Evolutionary conservation across 2,888 invertebrate species (phyloP), one percentile per base, ranked within the genome.

Genomic region (Conops quadrifasciatus): DNA sequence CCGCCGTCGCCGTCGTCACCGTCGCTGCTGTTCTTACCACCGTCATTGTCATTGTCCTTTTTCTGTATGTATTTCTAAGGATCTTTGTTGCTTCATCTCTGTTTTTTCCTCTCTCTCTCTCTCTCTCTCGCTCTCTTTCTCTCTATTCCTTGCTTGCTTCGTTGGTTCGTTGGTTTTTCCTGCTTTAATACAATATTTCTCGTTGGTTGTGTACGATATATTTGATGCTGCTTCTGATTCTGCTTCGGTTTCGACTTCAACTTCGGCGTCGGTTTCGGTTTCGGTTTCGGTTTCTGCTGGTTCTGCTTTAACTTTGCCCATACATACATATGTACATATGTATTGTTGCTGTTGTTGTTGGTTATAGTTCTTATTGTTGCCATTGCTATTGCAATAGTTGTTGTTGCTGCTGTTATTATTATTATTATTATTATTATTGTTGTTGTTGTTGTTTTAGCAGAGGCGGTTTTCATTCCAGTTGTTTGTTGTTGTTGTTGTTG

Each of bases 11-110:
- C 16, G 53, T 53, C 53, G 53, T 53, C 45, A 13, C 13, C 45
- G 45, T 49, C 11, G 49, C 11, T 19, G 49, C 19, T 21, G 53
- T 56, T 21, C 11, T 21, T n/a, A 11, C 24, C 11, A 11, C 24
- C n/a, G 19, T 24, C 5, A 19, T 56, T 26, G 58, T 24, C 26
- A 24, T 28, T 26, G 28, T 26, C 58, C 58, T 58, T 68, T 67
- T 62, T 30, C 62, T 51, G 60, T 68, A 9, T 36, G 5, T 9
- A 51, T 68, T 68, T 68, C 68, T 68, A 68, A 68, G 68, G 60
- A 68, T 62, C 30, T 67, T 21, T 68, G 24, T 58, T 21, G 11
- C n/a, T 36, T 43, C 15, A 19, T 58, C 67, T 45, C 26, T 58
- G 2, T 28, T 16, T n/a, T 16, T 15, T 28, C 3, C 58, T 36